Base-by-base conservation (phyloP, 2,797 vertebrate genomes). In the Coregonus suidteri region DNA sequence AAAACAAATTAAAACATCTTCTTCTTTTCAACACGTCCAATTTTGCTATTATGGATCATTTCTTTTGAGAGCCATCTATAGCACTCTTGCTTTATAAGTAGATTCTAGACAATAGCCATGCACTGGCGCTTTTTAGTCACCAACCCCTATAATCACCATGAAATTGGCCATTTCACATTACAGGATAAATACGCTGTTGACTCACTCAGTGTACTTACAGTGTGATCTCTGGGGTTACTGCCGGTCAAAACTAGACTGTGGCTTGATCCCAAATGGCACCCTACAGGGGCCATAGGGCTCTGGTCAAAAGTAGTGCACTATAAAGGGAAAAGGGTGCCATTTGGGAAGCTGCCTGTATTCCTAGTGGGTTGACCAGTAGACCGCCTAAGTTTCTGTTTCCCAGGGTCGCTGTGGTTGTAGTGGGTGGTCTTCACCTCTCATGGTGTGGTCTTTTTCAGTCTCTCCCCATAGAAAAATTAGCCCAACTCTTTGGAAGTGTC, bases 111-210 rank as follows among this genome's bases (percentile, higher is more conserved):
- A 71, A 71, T 47, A 71, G 34, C 9, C 37, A 71, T 13, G 37
- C 37, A 47, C 41, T 20, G 37, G 11, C 6, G 6, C 56, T 59
- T n/a, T 59, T 59, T n/a, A 56, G 53, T 68, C 9, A 35, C 30
- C 41, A 47, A 31, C 5, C 31, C 52, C 52, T 47, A 1, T 51
- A 54, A 72, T 47, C 51, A 54, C 71, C 54, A 74, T 25, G 53
- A 62, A 59, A 74, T 62, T 59, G 31, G 15, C 6, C 4, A 62
- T 62, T 47, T 11, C 35, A 41, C 4, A 62, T 62, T 47, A 47
- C 35, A 41, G 9, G 59, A 52, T 64, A 75, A 41, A 65, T 47
- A 47, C 41, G 6, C n/a, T 51, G 73, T 74, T 65, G 59, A 74
- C 59, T 18, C 54, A 59, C 18, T 74, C 52, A 56, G 52, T 16